Percentiles rank a stretch among this genome's conserved stretches.
Conservation (phyloP, 2,113 vertebrate species). For the Aleadryas rufinucha region DNA sequence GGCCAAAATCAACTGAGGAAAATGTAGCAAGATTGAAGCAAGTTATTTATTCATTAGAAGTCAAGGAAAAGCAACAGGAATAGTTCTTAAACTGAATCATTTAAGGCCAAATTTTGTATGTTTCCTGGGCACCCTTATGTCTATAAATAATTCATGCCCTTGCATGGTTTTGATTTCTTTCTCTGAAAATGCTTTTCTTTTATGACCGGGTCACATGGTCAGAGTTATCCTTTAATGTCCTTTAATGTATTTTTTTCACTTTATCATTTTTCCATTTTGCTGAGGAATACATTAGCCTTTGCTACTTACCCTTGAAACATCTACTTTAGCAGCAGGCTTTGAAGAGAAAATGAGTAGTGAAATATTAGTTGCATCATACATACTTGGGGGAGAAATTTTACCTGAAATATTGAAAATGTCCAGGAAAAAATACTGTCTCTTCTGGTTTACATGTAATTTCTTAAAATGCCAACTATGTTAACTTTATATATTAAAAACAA, state of each 20-base stretch:
- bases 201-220: constrained; percentile 60
- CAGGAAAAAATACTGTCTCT: not conserved
- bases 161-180: constrained; percentile 40
- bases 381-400: not conserved
- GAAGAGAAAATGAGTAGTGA: constrained; percentile 37
- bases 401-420: not conserved
- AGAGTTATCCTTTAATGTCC: constrained; percentile 63
- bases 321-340: constrained; percentile 37
- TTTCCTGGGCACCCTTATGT: constrained; percentile 34
- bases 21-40: not conserved
- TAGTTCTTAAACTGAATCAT: constrained; percentile 41
- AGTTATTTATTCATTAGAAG: constrained; percentile 55
- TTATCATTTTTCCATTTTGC: constrained; percentile 72
- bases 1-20: not conserved
- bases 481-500: not conserved
- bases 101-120: constrained; percentile 41
- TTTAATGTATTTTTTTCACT: constrained; percentile 62
- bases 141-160: constrained; percentile 72
- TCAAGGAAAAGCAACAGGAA: constrained; percentile 56
- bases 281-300: constrained; percentile 73
- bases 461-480: not conserved
- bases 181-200: constrained; percentile 57
- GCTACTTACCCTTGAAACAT: constrained; percentile 51
- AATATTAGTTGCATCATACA: constrained; percentile 1
- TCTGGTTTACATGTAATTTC: not conserved